These are phyloP conservation scores for Thamnaconus septentrionalis DNA, from an alignment of 2,113 vertebrate genomes.

Conservation along the genomic window DNA sequence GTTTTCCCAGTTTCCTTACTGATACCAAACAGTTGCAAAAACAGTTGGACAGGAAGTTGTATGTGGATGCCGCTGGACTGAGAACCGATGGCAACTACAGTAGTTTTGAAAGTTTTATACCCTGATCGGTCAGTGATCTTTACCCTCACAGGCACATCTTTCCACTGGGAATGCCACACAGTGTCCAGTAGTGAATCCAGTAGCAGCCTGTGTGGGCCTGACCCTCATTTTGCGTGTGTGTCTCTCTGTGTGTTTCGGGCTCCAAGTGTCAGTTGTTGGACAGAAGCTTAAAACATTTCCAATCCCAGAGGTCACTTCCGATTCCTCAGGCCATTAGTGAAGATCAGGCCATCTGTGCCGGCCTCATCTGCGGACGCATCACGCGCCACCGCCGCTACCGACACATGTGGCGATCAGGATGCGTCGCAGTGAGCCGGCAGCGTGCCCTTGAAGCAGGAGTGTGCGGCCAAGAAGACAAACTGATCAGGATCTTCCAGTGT, in stretches of 20 bases:
- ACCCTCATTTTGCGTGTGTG: no score
- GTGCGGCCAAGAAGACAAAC: neutral
- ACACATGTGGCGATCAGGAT: neutral
- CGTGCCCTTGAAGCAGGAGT: no score
- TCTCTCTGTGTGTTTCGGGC: neutral
- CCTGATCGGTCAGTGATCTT: slow-evolving; percentile 52
- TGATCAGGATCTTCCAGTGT: no score
- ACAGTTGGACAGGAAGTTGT: no score
- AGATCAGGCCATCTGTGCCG: slow-evolving; percentile 32
- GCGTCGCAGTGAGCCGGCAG: slow-evolving; percentile 39
- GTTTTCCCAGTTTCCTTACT: no score
- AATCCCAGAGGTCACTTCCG: slow-evolving; percentile 27
- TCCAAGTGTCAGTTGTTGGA: slow-evolving; percentile 3
- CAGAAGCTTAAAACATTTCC: slow-evolving; percentile 27
- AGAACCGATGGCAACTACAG: no score
- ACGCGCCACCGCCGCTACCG: neutral
- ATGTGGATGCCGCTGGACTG: no score
- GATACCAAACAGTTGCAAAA: no score
- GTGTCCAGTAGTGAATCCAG: no score
- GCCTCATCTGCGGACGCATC: slow-evolving; percentile 20
- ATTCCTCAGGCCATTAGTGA: slow-evolving; percentile 17
- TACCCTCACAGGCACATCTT: slow-evolving; percentile 20
- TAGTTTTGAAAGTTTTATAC: no score
- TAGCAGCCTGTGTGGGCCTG: no score
- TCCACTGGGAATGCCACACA: no score